Percentiles rank a stretch among this genome's conserved stretches.
Evolutionary conservation across 2,113 vertebrate genomes (phyloP).

Genomic region (Clarias macrocephalus): DNA sequence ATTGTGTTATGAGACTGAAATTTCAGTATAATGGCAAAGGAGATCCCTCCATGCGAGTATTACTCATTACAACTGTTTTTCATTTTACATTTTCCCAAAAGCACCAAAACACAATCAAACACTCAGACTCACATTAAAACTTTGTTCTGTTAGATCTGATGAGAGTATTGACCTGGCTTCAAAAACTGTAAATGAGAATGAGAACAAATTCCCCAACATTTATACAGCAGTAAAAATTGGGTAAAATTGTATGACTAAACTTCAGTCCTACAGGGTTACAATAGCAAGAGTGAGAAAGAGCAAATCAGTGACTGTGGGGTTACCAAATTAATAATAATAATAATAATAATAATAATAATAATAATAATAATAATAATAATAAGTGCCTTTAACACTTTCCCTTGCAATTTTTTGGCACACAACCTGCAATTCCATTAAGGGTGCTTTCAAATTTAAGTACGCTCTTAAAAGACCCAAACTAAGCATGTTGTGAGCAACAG

Average conservation of each 20-base stretch:
- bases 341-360: neutral
- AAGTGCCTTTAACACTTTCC: neutral
- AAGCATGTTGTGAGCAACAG: neutral
- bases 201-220: neutral
- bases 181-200: neutral
- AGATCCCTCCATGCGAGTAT: neutral
- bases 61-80: neutral
- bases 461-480: neutral
- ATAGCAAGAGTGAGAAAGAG: neutral
- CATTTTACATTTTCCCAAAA: neutral
- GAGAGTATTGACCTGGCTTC: neutral
- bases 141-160: neutral
- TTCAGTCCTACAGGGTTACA: neutral
- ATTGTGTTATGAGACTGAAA: too few relatives aligned
- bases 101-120: neutral
- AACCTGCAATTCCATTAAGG: neutral
- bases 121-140: neutral
- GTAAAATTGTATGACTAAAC: constrained; percentile 17
- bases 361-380: neutral
- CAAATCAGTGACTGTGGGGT: neutral
- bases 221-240: neutral
- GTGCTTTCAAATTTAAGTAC: neutral
- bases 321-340: neutral
- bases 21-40: too few relatives aligned
- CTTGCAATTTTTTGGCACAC: neutral